phyloP scores from a whole-genome alignment of 2,113 vertebrate genomes.

The Pseudonaja textilis region DNA sequence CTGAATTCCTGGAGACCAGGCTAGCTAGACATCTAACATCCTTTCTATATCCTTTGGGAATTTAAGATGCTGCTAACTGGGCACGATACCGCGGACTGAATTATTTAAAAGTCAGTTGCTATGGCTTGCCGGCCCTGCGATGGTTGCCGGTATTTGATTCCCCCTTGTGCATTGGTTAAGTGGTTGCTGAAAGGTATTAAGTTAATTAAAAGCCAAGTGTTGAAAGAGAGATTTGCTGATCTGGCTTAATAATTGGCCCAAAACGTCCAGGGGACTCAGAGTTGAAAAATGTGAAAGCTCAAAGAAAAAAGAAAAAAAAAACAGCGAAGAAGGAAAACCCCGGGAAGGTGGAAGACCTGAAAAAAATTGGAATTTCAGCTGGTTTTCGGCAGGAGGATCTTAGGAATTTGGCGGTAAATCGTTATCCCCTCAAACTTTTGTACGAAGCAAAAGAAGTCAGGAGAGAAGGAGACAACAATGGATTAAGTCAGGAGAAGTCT shows the following conservation, averaged over 20 bases:
- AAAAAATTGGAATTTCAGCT: not conserved
- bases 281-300: not conserved
- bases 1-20: not conserved
- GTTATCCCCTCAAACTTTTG: constrained; percentile 4
- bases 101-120: not conserved
- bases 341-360: fast-evolving
- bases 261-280: not conserved
- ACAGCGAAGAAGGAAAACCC: not conserved
- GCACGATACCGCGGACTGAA: not conserved
- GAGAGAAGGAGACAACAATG: constrained; percentile 5
- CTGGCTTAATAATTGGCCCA: not conserved
- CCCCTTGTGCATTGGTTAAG: not conserved
- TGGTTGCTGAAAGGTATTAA: not conserved
- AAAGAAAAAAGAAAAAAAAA: not conserved
- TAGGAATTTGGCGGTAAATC: not conserved
- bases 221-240: not conserved
- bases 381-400: fast-evolving
- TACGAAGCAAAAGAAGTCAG: constrained; percentile 30
- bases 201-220: not conserved
- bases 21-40: not conserved
- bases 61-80: not conserved
- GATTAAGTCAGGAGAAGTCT: constrained; percentile 25
- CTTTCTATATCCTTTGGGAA: not conserved
- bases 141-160: not conserved
- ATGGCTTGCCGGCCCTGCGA: not conserved